Percentiles rank a stretch among this genome's conserved stretches.
phyloP scores from a whole-genome alignment of 2,888 invertebrate species.

The Harpalus rubripes region DNA sequence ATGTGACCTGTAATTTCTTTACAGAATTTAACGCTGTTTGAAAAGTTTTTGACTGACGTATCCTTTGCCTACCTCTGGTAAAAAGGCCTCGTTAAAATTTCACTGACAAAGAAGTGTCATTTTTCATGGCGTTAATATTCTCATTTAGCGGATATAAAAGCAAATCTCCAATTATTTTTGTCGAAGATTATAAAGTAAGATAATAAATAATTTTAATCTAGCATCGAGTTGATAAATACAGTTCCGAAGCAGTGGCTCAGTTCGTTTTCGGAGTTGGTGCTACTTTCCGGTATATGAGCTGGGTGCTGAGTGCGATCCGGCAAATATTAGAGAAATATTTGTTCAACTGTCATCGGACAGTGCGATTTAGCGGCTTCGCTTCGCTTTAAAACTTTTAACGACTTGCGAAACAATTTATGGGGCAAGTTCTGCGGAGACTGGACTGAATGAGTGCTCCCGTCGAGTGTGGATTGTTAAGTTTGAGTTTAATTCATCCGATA shows the following conservation, averaged over 20 bases:
- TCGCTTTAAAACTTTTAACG: conserved; percentile 66
- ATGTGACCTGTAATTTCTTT: too few relatives aligned
- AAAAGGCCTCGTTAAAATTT: too few relatives aligned
- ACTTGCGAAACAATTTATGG: conserved; percentile 66
- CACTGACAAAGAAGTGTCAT: not conserved
- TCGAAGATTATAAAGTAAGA: conserved; percentile 33
- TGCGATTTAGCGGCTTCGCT: conserved; percentile 65
- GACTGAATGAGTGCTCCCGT: conserved; percentile 57
- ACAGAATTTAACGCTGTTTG: too few relatives aligned
- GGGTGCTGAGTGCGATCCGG: conserved; percentile 16
- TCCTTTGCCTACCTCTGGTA: too few relatives aligned
- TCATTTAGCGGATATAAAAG: conserved; percentile 15
- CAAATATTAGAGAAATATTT: conserved; percentile 66
- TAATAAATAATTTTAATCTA: conserved; percentile 41
- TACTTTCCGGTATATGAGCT: not conserved
- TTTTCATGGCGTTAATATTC: conserved; percentile 5
- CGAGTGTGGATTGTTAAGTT: conserved; percentile 65
- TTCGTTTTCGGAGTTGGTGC: not conserved
- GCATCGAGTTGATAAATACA: conserved; percentile 26
- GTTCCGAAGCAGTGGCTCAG: conserved; percentile 20
- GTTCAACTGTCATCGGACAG: conserved; percentile 62
- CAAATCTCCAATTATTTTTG: conserved; percentile 34
- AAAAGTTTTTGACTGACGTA: too few relatives aligned
- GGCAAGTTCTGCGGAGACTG: conserved; percentile 60
- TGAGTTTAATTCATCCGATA: conserved; percentile 66